Evolutionary conservation across 2,888 invertebrate genomes (phyloP).

Genomic region (Tetragonula carbonaria): DNA sequence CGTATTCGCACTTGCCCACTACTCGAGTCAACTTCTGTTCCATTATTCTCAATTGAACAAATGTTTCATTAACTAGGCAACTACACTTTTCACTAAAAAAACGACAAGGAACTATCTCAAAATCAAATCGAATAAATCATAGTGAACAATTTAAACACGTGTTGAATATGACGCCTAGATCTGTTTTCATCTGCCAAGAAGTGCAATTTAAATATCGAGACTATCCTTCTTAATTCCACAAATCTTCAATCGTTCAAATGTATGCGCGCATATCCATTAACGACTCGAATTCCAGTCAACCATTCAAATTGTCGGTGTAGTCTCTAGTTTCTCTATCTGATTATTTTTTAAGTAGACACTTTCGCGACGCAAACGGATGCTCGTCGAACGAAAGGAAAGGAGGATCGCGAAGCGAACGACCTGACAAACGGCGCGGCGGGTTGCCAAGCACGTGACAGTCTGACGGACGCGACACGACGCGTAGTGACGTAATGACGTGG

Average conservation of each 20-base stretch:
- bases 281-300: too few species aligned
- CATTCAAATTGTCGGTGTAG: too few species aligned
- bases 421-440: slow-evolving; percentile 19
- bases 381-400: background rate
- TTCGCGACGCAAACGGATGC: background rate
- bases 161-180: too few species aligned
- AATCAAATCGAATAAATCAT: background rate
- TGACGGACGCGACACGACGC: slow-evolving; percentile 64
- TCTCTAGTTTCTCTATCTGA: too few species aligned
- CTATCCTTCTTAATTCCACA: too few species aligned
- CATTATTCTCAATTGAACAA: background rate
- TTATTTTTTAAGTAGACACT: too few species aligned
- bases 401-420: slow-evolving; percentile 16
- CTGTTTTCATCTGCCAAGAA: too few species aligned
- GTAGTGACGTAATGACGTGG: slow-evolving; percentile 69
- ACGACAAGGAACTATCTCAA: background rate
- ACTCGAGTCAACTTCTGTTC: background rate
- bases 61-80: background rate
- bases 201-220: background rate
- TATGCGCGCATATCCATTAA: background rate
- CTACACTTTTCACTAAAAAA: background rate
- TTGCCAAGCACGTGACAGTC: slow-evolving; percentile 67
- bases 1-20: background rate
- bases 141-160: too few species aligned
- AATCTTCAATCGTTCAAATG: background rate